These are phyloP conservation scores for Drosophila parvula DNA, from an alignment of 1,140 invertebrate genomes.

Conservation along the genomic window DNA sequence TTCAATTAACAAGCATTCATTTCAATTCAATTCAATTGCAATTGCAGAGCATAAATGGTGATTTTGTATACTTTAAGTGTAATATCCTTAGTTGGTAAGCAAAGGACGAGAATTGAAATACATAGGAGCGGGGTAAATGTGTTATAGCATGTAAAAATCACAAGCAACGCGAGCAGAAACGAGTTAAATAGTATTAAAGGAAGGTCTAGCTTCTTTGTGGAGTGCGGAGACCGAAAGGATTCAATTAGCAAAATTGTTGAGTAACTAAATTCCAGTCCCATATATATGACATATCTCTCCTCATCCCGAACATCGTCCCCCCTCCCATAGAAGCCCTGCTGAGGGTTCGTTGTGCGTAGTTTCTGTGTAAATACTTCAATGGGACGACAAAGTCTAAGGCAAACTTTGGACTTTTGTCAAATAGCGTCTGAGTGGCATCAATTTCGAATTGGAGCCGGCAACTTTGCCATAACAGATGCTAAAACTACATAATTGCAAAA, in stretches of 20 bases:
- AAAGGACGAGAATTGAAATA: slow-evolving; percentile 24
- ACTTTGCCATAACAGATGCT: slow-evolving; percentile 47
- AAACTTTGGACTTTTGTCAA: slow-evolving; percentile 57
- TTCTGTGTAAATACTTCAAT: slow-evolving; percentile 73
- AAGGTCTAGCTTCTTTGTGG: no score
- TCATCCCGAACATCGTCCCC: background rate
- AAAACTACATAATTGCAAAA: slow-evolving; percentile 45
- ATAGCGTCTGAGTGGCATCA: slow-evolving; percentile 51
- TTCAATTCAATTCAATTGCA: slow-evolving; percentile 79
- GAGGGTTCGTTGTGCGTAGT: slow-evolving; percentile 48
- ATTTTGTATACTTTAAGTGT: slow-evolving; percentile 83
- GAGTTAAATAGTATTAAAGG: slow-evolving; percentile 36
- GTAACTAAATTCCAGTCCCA: slow-evolving; percentile 45
- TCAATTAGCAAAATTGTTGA: slow-evolving; percentile 71
- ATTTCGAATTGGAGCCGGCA: slow-evolving; percentile 51
- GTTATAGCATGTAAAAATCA: slow-evolving; percentile 63
- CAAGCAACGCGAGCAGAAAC: slow-evolving; percentile 29
- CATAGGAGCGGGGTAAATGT: slow-evolving; percentile 53
- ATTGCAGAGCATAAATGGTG: slow-evolving; percentile 81
- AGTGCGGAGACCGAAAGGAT: slow-evolving; percentile 19
- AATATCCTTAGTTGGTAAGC: slow-evolving; percentile 78
- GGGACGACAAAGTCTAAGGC: slow-evolving; percentile 37
- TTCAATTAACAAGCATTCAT: slow-evolving; percentile 59
- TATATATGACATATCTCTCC: slow-evolving; percentile 37
- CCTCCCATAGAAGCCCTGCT: slow-evolving; percentile 2